Conservation (phyloP, 2,797 vertebrate genomes). For the Centroberyx gerrardi region DNA sequence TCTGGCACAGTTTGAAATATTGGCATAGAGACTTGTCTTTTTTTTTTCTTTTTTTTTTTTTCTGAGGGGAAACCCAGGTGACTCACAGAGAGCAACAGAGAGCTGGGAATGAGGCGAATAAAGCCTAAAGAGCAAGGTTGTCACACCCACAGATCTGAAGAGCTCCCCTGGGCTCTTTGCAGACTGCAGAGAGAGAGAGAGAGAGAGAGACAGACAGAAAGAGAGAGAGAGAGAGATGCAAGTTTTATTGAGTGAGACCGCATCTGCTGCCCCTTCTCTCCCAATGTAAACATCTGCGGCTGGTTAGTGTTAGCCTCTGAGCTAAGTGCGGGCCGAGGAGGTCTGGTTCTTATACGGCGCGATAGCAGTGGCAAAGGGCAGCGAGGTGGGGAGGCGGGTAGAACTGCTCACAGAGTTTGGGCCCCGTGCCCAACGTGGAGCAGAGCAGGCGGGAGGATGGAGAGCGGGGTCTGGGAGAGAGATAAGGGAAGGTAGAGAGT, state of each 20-base stretch:
- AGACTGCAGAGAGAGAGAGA: conserved; percentile 68
- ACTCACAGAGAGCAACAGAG: conserved; percentile 69
- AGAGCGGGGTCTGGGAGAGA: conserved; percentile 81
- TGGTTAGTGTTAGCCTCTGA: conserved; percentile 91
- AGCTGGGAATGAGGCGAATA: conserved; percentile 74
- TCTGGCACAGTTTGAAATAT: conserved; percentile 54
- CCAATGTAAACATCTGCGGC: conserved; percentile 86
- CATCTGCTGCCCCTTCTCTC: conserved; percentile 84
- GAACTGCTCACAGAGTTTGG: conserved; percentile 70
- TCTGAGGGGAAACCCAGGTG: conserved; percentile 79
- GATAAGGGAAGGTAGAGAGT: conserved; percentile 88
- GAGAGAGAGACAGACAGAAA: conserved; percentile 76
- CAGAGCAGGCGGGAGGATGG: conserved; percentile 70
- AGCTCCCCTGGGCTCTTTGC: conserved; percentile 74
- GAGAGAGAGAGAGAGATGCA: conserved; percentile 77
- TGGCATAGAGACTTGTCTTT: conserved; percentile 46
- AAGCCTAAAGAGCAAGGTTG: conserved; percentile 70
- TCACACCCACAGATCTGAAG: conserved; percentile 83
- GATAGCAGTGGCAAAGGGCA: conserved; percentile 88
- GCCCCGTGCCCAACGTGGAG: conserved; percentile 74
- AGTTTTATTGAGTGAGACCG: conserved; percentile 87
- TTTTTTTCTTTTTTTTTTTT: conserved; percentile 24
- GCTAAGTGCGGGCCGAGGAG: conserved; percentile 87
- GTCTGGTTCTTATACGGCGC: conserved; percentile 86
- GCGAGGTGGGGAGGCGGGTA: conserved; percentile 81